phyloP scores from a whole-genome alignment of 2,797 vertebrate species.

The Ceryle rudis region DNA sequence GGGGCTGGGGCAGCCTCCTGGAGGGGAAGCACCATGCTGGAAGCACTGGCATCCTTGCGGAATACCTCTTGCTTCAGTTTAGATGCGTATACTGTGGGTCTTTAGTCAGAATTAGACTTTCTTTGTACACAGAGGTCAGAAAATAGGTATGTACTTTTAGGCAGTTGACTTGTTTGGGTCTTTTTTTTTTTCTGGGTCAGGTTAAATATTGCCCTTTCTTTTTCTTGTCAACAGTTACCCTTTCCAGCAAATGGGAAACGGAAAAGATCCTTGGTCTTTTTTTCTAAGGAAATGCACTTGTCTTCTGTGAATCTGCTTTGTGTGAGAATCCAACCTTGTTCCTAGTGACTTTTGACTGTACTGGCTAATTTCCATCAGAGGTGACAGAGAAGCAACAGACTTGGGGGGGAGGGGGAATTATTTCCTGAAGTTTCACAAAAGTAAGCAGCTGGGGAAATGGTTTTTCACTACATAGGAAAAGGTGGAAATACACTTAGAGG shows the following conservation, averaged over 20 bases:
- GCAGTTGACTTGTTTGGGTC: background rate
- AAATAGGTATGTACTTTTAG: background rate
- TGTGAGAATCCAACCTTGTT: background rate
- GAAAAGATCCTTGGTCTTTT: background rate
- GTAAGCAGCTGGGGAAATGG: background rate
- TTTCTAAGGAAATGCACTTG: background rate
- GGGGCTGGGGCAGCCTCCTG: background rate
- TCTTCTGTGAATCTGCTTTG: background rate
- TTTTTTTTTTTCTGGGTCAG: background rate
- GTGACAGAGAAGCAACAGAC: background rate
- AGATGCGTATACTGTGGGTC: background rate
- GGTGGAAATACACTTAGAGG: background rate
- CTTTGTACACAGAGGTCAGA: background rate
- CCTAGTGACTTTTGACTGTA: background rate
- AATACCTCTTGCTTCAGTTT: background rate
- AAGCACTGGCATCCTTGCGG: background rate
- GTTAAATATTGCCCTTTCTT: background rate
- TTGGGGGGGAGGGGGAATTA: background rate
- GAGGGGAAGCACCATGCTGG: background rate
- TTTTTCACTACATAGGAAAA: background rate
- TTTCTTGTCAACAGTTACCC: background rate
- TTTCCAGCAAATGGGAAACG: background rate
- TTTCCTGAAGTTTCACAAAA: background rate
- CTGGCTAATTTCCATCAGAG: background rate
- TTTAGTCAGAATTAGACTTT: background rate